Evolutionary conservation across 2,888 invertebrate genomes (phyloP), one percentile per base, ranked within the genome.

Genomic region (Brachycybe producta): DNA sequence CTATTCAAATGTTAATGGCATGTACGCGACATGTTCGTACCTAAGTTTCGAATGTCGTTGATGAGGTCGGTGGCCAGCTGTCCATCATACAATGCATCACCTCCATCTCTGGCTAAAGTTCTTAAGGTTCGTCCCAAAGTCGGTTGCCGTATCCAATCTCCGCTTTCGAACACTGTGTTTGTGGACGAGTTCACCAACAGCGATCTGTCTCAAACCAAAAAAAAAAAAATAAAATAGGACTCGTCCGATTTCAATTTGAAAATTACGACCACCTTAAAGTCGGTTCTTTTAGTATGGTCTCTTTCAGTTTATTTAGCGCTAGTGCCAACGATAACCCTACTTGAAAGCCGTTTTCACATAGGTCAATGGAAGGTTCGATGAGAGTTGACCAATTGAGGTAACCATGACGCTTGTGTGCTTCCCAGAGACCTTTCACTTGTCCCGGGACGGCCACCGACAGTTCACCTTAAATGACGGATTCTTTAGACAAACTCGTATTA

Each of bases 401-500:
- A 2, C 88, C 88, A 63, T 80, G 86, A 56, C 67, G 70, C 56
- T 76, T 67, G 67, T 87, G 77, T 27, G 86, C 77, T 51, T 73
- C 77, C 75, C 82, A 81, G 65, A 87, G 87, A 2, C 94, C 94
- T 51, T 75, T 70, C 13, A 94, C 66, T 67, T 92, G 91, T 8
- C 90, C 90, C 0, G 94, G 92, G 15, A 94, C 82, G n/a, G 81
- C 94, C 13, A 84, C 75, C 0, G 88, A 75, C 67, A 69, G 2
- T 57, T 55, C 5, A 46, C 52, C 42, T 70, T 11, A 52, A 43
- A 3, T 60, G 61, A 47, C 68, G 58, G 21, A 57, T 57, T 32
- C 62, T 60, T 5, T 60, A 61, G 54, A 58, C 59, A 26, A 64
- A 62, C 42, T 60, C 53, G 11, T 32, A n/a, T 32, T 32, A 32